phyloP scores from a whole-genome alignment of 2,888 invertebrate species.

The Alcis repandata region DNA sequence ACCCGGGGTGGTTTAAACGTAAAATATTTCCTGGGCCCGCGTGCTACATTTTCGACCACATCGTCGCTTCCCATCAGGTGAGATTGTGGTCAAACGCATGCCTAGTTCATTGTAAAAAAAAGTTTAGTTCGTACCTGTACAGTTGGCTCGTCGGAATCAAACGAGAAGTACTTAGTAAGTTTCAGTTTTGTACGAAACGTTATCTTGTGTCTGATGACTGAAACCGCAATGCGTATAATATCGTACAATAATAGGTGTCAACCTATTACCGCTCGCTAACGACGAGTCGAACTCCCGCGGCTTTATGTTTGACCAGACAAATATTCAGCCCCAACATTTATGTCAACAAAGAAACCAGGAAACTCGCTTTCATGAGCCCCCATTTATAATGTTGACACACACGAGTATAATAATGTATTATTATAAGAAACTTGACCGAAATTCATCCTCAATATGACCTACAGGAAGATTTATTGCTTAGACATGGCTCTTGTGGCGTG shows the following conservation, averaged over 20 bases:
- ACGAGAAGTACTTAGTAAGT: no score
- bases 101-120: no score
- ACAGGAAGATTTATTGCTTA: slow-evolving; percentile 33
- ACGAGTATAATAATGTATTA: slow-evolving; percentile 25
- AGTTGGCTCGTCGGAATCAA: no score
- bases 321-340: slow-evolving; percentile 22
- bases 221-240: no score
- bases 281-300: slow-evolving; percentile 12
- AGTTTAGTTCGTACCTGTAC: no score
- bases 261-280: slow-evolving; percentile 5
- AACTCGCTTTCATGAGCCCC: slow-evolving; percentile 18
- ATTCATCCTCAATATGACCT: slow-evolving; percentile 25
- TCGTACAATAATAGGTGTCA: background rate
- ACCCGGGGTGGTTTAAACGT: no score
- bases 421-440: slow-evolving; percentile 36
- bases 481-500: slow-evolving; percentile 29
- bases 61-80: no score
- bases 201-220: no score
- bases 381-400: slow-evolving; percentile 28
- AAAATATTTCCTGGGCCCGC: no score
- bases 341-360: slow-evolving; percentile 24
- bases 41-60: no score
- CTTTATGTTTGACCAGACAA: slow-evolving; percentile 16
- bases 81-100: no score
- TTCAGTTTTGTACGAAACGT: no score